Evolutionary conservation across 1,140 invertebrate genomes (phyloP).

Genomic region (Pogonognathellus flavescens): DNA sequence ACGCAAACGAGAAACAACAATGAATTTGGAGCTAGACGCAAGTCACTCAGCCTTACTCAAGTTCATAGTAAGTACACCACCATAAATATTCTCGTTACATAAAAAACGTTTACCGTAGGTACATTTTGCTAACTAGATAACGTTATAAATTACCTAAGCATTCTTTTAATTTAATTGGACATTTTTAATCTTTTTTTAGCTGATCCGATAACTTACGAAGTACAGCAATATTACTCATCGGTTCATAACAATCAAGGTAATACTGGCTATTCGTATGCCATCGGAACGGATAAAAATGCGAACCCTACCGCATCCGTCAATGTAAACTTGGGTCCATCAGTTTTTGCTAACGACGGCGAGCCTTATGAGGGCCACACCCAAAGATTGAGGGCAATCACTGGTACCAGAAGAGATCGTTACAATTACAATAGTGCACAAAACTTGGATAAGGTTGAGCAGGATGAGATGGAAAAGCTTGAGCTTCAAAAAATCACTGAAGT

Average conservation of each 20-base stretch:
- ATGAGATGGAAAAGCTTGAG: slow-evolving; percentile 21
- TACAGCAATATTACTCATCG: slow-evolving; percentile 33
- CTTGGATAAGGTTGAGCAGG: slow-evolving; percentile 7
- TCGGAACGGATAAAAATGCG: slow-evolving; percentile 30
- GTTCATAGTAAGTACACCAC: slow-evolving; percentile 2
- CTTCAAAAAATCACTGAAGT: not conserved
- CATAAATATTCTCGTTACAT: not conserved
- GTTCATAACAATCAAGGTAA: slow-evolving; percentile 39
- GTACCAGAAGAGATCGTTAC: not conserved
- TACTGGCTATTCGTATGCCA: slow-evolving; percentile 3
- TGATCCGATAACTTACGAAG: slow-evolving; percentile 26
- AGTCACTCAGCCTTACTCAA: slow-evolving; percentile 15
- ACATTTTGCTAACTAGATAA: not conserved
- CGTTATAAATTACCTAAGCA: too few species aligned
- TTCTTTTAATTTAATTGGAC: not conserved
- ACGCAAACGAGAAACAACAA: not conserved
- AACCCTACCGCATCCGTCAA: slow-evolving; percentile 31
- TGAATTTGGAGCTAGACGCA: not conserved
- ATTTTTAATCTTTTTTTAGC: not conserved
- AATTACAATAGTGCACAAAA: not conserved
- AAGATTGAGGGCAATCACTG: slow-evolving; percentile 23
- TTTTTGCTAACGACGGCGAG: slow-evolving; percentile 5
- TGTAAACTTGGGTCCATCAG: slow-evolving; percentile 39
- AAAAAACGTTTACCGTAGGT: not conserved
- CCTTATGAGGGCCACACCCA: slow-evolving; percentile 32